Evolutionary conservation across 2,797 vertebrate genomes (phyloP).

Genomic region (Gallinago solitaria): DNA sequence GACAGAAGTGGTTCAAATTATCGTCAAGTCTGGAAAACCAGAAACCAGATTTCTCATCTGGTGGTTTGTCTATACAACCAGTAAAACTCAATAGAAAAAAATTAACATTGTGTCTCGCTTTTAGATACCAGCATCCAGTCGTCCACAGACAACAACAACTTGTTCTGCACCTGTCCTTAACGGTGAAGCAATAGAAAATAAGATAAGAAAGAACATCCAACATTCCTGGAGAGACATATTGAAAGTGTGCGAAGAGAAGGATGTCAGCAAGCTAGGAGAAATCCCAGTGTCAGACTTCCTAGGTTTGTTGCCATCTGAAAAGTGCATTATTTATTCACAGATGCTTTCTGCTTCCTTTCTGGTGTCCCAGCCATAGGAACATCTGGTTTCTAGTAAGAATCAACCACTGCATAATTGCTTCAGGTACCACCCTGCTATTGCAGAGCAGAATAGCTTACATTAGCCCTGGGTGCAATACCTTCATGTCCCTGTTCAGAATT

Average conservation of each 20-base stretch:
- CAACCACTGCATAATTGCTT: background rate
- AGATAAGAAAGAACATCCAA: slow-evolving; percentile 65
- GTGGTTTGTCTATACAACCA: background rate
- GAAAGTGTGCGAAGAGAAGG: slow-evolving; percentile 73
- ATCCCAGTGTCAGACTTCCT: slow-evolving; percentile 64
- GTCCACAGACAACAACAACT: background rate
- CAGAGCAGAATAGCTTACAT: background rate
- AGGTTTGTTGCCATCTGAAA: slow-evolving; percentile 48
- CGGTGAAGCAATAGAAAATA: slow-evolving; percentile 70
- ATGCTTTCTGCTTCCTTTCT: background rate
- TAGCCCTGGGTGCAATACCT: no score
- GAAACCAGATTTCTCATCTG: background rate
- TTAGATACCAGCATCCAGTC: background rate
- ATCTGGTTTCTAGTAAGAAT: background rate
- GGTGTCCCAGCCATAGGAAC: background rate
- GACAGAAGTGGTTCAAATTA: background rate
- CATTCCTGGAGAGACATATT: slow-evolving; percentile 78
- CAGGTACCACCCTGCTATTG: background rate
- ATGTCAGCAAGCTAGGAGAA: slow-evolving; percentile 60
- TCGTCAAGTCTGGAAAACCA: background rate
- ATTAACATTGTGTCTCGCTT: background rate
- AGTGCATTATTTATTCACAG: background rate
- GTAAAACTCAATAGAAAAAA: background rate
- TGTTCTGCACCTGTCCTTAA: slow-evolving; percentile 43
- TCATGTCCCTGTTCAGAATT: background rate